Conservation (phyloP, 2,888 invertebrate species). For the Pherbina coryleti region DNA sequence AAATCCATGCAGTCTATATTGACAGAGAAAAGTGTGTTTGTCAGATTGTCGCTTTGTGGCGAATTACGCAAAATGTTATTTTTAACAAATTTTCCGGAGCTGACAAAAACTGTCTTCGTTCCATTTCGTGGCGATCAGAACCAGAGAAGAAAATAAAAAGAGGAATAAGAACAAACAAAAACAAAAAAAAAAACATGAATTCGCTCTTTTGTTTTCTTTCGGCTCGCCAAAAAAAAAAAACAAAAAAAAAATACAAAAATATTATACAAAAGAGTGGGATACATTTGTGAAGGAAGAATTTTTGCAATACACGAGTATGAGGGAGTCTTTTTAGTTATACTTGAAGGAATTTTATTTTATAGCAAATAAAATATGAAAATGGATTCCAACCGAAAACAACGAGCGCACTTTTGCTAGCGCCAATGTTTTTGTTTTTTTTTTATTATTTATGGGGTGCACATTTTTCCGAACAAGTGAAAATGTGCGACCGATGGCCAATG, state of each 20-base stretch:
- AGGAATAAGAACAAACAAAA: no score
- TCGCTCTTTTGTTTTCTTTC: background rate
- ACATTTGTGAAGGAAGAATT: background rate
- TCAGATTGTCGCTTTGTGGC: conserved; percentile 48
- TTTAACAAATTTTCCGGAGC: conserved; percentile 63
- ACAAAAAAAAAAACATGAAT: background rate
- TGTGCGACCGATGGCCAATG: background rate
- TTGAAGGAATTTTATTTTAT: no score
- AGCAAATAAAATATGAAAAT: background rate
- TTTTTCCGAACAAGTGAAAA: background rate
- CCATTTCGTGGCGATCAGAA: background rate
- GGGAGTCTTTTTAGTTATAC: background rate
- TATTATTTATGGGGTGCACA: background rate
- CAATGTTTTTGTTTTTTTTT: background rate
- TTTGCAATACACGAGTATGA: background rate
- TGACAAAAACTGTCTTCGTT: conserved; percentile 38
- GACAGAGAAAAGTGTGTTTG: conserved; percentile 26
- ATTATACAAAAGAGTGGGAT: background rate
- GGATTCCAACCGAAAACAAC: background rate
- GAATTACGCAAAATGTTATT: conserved; percentile 67
- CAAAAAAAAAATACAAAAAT: background rate
- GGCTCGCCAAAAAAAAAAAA: background rate
- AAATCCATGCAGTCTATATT: conserved; percentile 34
- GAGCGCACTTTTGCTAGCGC: background rate
- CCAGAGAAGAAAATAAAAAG: background rate